These are phyloP conservation scores for Metopia argyrocephala DNA, from an alignment of 2,888 invertebrate species.

Conservation along the genomic window DNA sequence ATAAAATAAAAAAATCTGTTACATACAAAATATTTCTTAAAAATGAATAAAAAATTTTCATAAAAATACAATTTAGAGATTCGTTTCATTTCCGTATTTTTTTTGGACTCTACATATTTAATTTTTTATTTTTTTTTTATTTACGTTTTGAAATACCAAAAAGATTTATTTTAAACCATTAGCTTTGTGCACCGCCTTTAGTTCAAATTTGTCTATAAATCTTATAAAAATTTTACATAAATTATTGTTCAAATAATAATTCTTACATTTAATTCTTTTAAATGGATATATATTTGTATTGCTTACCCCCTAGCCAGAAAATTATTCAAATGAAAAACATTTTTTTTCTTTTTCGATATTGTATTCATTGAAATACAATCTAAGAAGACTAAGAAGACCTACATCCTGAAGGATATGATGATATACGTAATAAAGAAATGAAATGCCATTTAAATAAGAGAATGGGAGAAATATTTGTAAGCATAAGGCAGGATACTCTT, in stretches of 20 bases:
- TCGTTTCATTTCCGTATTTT: not conserved
- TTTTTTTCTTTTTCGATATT: not conserved
- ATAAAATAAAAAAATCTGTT: no score
- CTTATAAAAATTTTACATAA: conserved; percentile 31
- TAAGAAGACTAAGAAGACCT: not conserved
- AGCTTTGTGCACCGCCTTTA: conserved; percentile 14
- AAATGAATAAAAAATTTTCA: conserved; percentile 10
- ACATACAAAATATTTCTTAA: conserved; percentile 22
- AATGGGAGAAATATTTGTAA: not conserved
- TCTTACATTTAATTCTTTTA: conserved; percentile 33
- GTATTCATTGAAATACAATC: not conserved
- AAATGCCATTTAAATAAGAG: conserved; percentile 11
- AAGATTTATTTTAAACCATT: no score
- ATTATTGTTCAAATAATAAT: conserved; percentile 36
- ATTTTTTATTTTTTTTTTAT: not conserved
- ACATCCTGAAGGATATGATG: not conserved
- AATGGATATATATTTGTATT: not conserved
- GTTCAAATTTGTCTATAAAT: conserved; percentile 48
- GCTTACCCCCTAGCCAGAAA: not conserved
- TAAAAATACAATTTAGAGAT: conserved; percentile 26
- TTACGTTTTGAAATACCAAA: conserved; percentile 34
- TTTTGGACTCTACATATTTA: no score
- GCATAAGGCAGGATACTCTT: conserved; percentile 14
- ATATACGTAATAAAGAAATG: not conserved
- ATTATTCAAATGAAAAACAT: conserved; percentile 14